Conservation (phyloP, 2,797 vertebrate species). For the Nannoperca australis region DNA sequence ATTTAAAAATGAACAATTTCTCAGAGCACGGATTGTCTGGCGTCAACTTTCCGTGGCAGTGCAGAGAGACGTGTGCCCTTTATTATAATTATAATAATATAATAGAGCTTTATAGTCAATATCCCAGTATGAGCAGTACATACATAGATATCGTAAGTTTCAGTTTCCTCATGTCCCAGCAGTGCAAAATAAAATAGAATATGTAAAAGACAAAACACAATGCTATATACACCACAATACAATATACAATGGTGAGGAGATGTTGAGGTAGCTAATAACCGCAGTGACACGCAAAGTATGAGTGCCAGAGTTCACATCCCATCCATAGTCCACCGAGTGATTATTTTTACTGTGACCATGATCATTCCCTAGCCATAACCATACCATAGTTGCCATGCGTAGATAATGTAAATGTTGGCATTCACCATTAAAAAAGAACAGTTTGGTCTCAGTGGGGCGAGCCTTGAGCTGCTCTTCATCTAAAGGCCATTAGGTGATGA, state of each 20-base stretch:
- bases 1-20: neutral
- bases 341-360: neutral
- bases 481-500: neutral
- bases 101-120: no score
- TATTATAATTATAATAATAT: no score
- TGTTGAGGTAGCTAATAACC: no score
- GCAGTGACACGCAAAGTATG: neutral
- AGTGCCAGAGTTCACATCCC: neutral
- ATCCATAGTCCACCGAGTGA: neutral
- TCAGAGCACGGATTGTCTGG: neutral
- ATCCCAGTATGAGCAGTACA: no score
- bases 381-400: neutral
- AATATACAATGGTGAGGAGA: no score
- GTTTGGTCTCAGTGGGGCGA: neutral
- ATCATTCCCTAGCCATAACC: neutral
- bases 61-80: neutral
- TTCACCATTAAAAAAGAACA: neutral
- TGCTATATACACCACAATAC: no score
- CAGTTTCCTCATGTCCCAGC: no score
- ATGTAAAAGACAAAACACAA: no score
- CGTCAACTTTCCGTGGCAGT: neutral
- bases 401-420: neutral
- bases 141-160: no score
- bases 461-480: slow-evolving; percentile 4
- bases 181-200: no score